A percentile compares a stretch with the other conserved stretches of the same genome.
phyloP scores from a whole-genome alignment of 2,888 invertebrate species.

The Ennomos fuscantarius region DNA sequence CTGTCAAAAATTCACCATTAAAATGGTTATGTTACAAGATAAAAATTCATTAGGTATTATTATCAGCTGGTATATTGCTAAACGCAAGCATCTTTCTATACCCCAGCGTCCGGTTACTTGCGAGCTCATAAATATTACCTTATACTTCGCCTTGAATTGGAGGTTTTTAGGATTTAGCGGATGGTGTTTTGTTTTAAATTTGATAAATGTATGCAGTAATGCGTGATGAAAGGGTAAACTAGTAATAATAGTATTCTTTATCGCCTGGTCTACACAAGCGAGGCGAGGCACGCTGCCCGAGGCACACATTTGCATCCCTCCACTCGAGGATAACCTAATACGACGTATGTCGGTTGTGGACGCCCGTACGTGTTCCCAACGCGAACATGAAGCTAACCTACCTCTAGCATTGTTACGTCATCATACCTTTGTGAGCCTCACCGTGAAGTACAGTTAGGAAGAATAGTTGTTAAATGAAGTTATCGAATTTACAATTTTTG shows the following conservation, averaged over 20 bases:
- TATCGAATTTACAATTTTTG: too few relatives aligned
- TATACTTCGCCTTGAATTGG: too few relatives aligned
- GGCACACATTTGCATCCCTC: conserved; percentile 42
- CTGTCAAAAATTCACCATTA: too few relatives aligned
- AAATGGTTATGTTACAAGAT: too few relatives aligned
- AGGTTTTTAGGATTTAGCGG: too few relatives aligned
- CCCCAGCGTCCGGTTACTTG: too few relatives aligned
- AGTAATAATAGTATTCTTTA: not conserved
- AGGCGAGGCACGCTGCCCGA: conserved; percentile 25
- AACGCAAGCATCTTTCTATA: too few relatives aligned
- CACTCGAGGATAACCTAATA: conserved; percentile 41
- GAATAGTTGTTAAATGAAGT: too few relatives aligned
- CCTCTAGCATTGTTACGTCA: conserved; percentile 13
- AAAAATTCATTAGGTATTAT: too few relatives aligned
- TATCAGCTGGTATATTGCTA: too few relatives aligned
- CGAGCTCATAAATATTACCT: too few relatives aligned
- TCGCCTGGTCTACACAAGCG: conserved; percentile 12
- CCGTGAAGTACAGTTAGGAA: not conserved
- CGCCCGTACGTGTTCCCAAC: conserved; percentile 26
- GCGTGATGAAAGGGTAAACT: not conserved
- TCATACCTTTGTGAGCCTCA: conserved; percentile 7
- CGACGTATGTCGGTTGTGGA: conserved; percentile 38
- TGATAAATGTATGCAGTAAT: not conserved
- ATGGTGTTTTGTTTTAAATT: too few relatives aligned
- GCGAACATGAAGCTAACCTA: conserved; percentile 5